Base-by-base conservation (phyloP, 2,888 invertebrate genomes). In the Tenthredo distinguenda region DNA sequence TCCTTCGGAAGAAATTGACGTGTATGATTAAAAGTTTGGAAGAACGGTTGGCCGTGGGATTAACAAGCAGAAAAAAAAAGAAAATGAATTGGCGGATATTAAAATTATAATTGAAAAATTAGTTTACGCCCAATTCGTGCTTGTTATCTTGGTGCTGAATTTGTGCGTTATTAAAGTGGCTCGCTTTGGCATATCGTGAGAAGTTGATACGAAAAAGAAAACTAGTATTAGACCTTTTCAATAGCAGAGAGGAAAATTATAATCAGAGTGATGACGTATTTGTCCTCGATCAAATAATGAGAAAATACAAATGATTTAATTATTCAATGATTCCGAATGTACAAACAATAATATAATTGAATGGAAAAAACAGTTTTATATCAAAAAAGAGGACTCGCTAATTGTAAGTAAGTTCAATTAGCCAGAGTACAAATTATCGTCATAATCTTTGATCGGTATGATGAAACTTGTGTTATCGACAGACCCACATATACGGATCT, bases 401-500 rank as follows among this genome's bases (percentile, higher is more conserved):
- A 50, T 50, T 43, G 74, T 43, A 26, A 37, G n/a, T 18, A 9
- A 26, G 10, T 7, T n/a, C 43, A 21, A 10, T 43, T 43, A 12
- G 4, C 0, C 21, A 5, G 18, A 71, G 7, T 71, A 21, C n/a
- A 9, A 21, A 74, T 43, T n/a, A 43, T 74, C 10, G 7, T 37
- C 9, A 21, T n/a, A 34, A 50, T 50, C 76, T 7, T 50, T 55
- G 34, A 34, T 26, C 50, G 50, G 34, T 55, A 34, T 50, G 50
- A 77, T 18, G 50, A 50, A 34, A 55, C 5, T 50, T 50, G 31
- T 77, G 1, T 31, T 77, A 47, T 77, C 77, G 31, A 77, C 77
- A 26, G 26, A 77, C 26, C 10, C 21, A 12, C 26, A 15, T 15
- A 40, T 26, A 76, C 12, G 10, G 74, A 76, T 21, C 10, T 9